Conservation (phyloP, 1,140 invertebrate genomes). For the Bombus waltoni region DNA sequence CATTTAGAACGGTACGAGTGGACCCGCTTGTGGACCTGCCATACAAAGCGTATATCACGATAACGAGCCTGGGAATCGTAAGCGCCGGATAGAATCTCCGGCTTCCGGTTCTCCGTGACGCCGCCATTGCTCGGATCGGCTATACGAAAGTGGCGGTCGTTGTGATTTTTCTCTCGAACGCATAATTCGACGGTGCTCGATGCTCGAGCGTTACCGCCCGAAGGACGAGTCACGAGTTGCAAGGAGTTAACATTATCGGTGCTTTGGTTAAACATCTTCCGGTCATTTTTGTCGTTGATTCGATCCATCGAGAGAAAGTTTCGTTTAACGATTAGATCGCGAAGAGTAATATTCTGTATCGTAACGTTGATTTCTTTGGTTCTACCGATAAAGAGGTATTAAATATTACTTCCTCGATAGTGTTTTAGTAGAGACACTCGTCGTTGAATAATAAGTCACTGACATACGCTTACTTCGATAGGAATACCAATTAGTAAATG, state of each 20-base stretch:
- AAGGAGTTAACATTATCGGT: background rate
- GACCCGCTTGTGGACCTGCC: slow-evolving; percentile 61
- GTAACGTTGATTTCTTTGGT: too few relatives aligned
- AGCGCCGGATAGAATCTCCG: slow-evolving; percentile 57
- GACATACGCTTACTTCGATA: too few relatives aligned
- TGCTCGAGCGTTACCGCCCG: background rate
- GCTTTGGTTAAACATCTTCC: too few relatives aligned
- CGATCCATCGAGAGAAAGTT: too few relatives aligned
- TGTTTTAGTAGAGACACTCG: too few relatives aligned
- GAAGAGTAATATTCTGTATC: too few relatives aligned
- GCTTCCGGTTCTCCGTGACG: slow-evolving; percentile 59
- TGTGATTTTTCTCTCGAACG: slow-evolving; percentile 6
- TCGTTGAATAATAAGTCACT: too few relatives aligned
- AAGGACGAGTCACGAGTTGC: background rate
- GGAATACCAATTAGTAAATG: background rate
- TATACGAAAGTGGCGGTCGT: background rate
- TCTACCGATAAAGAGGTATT: too few relatives aligned
- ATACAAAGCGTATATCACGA: slow-evolving; percentile 69
- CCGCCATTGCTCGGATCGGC: slow-evolving; percentile 21
- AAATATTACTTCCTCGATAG: too few relatives aligned
- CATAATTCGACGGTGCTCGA: background rate
- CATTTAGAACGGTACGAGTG: slow-evolving; percentile 70
- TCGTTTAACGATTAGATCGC: too few relatives aligned
- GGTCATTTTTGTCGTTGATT: background rate
- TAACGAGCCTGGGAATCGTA: slow-evolving; percentile 73